Evolutionary conservation across 2,888 invertebrate species (phyloP).

Genomic region (Leptinotarsa juncta): DNA sequence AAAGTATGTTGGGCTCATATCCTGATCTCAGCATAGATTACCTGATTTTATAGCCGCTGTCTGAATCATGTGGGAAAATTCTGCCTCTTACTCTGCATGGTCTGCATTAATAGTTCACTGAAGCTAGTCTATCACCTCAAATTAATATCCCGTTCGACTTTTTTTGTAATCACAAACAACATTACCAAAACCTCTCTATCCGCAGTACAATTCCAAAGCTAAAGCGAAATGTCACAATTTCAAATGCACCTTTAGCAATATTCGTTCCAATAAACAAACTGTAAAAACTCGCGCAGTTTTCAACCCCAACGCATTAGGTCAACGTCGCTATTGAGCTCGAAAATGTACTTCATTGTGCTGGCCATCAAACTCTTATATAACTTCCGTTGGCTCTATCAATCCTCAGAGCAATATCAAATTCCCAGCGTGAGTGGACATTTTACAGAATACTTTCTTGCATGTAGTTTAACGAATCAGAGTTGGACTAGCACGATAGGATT

Average conservation of each 20-base stretch:
- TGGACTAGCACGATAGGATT: not conserved
- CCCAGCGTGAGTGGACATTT: conserved; percentile 12
- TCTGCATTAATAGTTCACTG: too few species aligned
- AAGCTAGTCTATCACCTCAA: too few species aligned
- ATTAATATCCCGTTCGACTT: too few species aligned
- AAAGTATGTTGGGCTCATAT: too few species aligned
- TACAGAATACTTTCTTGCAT: conserved; percentile 8
- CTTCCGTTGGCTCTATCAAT: conserved; percentile 17
- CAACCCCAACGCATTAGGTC: not conserved
- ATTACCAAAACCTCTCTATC: too few species aligned
- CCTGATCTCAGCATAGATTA: too few species aligned
- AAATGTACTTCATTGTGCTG: conserved; percentile 16
- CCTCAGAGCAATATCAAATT: conserved; percentile 5
- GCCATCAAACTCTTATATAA: conserved; percentile 17
- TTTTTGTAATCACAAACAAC: too few species aligned
- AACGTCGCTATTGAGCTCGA: conserved; percentile 6
- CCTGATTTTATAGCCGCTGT: too few species aligned
- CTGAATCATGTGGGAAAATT: too few species aligned
- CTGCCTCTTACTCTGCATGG: too few species aligned
- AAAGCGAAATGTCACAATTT: not conserved
- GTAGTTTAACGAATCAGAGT: conserved; percentile 7
- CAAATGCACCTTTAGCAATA: not conserved
- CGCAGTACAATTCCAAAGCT: too few species aligned
- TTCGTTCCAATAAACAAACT: not conserved
- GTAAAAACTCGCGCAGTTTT: not conserved